Conservation (phyloP, 1,140 invertebrate species). For the Apis cerana region DNA sequence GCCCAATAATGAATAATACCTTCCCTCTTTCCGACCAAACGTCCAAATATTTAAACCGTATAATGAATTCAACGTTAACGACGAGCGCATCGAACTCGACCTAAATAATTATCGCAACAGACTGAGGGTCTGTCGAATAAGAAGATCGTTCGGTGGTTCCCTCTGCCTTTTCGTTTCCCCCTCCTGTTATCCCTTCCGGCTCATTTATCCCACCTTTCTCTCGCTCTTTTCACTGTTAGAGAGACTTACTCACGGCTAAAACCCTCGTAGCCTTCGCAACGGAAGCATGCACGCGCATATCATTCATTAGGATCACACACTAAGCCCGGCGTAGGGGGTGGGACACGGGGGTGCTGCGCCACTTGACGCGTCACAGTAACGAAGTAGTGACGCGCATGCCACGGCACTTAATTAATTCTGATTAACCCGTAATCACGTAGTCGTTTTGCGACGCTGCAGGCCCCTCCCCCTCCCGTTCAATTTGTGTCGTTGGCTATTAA, state of each 20-base stretch:
- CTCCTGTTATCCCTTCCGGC: conserved; percentile 41
- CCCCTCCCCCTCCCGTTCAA: conserved; percentile 68
- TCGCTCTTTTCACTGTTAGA: not conserved
- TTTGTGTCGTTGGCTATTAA: conserved; percentile 79
- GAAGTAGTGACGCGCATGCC: conserved; percentile 80
- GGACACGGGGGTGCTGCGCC: conserved; percentile 63
- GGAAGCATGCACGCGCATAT: conserved; percentile 77
- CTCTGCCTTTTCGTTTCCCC: not conserved
- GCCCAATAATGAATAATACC: no score
- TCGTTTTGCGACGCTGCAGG: conserved; percentile 73
- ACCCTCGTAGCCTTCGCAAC: conserved; percentile 55
- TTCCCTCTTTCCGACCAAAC: no score
- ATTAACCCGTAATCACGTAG: conserved; percentile 81
- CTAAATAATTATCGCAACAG: no score
- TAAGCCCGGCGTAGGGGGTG: conserved; percentile 42
- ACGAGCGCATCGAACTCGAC: no score
- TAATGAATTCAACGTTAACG: no score
- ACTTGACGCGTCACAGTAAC: conserved; percentile 81
- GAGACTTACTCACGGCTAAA: conserved; percentile 51
- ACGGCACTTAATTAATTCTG: conserved; percentile 81
- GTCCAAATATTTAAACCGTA: no score
- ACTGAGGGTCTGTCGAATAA: not conserved
- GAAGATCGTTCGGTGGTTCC: not conserved
- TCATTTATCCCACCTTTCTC: conserved; percentile 53
- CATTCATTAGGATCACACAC: conserved; percentile 75